Evolutionary conservation across 2,113 vertebrate species (phyloP), one percentile per base, ranked within the genome.

Genomic region (Paramormyrops kingsleyae): DNA sequence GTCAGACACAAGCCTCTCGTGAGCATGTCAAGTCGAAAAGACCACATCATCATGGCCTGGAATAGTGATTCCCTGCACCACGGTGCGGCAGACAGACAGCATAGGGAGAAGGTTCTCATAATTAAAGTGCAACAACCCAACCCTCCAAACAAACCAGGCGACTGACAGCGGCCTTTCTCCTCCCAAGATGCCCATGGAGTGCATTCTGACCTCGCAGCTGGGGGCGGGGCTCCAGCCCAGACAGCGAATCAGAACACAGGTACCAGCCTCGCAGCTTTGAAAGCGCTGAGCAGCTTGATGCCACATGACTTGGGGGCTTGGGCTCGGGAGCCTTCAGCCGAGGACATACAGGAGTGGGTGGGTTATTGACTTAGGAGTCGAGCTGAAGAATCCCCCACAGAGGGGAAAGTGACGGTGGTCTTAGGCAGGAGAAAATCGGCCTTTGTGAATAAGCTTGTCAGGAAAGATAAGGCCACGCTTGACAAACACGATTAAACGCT

Each of bases 361-460:
- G 86, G 70, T 49, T 77, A 90, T 87, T 80, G 84, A 90, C 56
- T 44, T 47, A 53, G 46, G 31, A 87, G 62, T 80, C 47, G 2
- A 70, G 62, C 21, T 46, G 59, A 62, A n/a, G 27, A 90, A 90
- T 77, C 52, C 49, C 52, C 66, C 52, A 49, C 35, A 90, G 86
- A 47, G 50, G 39, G 83, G n/a, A 12, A 62, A 80, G 56, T 56
- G 56, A 70, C 10, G 49, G 39, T 35, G 35, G 49, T 83, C 49
- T 56, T 19, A 80, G 49, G 49, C 70, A 83, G 70, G 50, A 27
- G 74, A 24, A 70, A 90, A 88, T 39, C 70, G 15, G 87, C 70
- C 62, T 90, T 90, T 80, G 86, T 90, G 70, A 70, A 88, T 90
- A 90, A 90, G 80, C 90, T 90, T 88, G 90, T 90, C 90, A 59